Base-by-base conservation (phyloP, 2,797 vertebrate genomes). In the Chelmon rostratus region DNA sequence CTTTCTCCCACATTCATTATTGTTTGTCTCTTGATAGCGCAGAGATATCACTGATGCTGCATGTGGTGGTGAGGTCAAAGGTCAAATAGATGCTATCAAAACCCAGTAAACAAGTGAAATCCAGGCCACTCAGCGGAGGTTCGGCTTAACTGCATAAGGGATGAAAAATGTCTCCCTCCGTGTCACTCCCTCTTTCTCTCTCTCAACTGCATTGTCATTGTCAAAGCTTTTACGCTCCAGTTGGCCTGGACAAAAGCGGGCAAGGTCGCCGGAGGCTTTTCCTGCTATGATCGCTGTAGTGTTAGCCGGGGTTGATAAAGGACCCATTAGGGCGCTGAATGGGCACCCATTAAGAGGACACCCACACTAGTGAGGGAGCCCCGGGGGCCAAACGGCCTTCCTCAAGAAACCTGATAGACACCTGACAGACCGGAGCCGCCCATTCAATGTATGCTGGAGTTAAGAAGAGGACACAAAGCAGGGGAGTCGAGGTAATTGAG, bases 271-370 rank as follows among this genome's bases (percentile, higher is more conserved):
- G 52, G 79, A 87, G 92, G 93, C 91, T 93, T 88, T 90, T 91
- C 85, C 84, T 83, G 87, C 89, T 92, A 90, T 91, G 91, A 94
- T 92, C 91, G 64, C 81, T 44, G 83, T 46, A 28, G 82, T 67
- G 78, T 79, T 86, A 83, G 88, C 77, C 6, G 19, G 76, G 73
- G 46, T 79, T 84, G 83, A 93, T 94, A 94, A 95, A 95, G 92
- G 85, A 89, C 76, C 77, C 87, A 95, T 95, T 95, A 94, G 88
- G 85, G 63, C 59, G 13, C 78, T 92, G 91, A 94, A 95, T 94
- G 86, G 86, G 81, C 79, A 68, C 77, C 93, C 86, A 93, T 95
- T 95, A 91, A 86, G 89, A 80, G 38, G 92, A 94, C 89, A 93
- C 87, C 90, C 85, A 94, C 88, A 93, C 90, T 82, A 88, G 87